phyloP scores from a whole-genome alignment of 2,113 vertebrate genomes.

The Shinisaurus crocodilurus region DNA sequence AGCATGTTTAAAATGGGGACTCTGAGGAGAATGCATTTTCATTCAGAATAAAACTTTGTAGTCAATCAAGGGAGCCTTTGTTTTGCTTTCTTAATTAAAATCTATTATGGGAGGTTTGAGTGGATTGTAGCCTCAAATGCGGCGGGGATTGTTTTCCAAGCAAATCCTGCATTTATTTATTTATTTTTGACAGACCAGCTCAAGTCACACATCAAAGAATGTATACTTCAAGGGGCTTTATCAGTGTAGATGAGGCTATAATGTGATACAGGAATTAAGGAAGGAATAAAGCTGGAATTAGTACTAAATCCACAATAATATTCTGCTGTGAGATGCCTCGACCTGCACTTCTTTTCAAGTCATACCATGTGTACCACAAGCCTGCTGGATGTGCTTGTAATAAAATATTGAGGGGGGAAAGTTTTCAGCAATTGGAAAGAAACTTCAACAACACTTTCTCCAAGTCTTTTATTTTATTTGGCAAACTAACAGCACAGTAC shows the following conservation, averaged over 20 bases:
- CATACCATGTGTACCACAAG: background rate
- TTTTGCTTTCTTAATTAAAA: conserved; percentile 55
- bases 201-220: conserved; percentile 60
- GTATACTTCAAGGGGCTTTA: conserved; percentile 57
- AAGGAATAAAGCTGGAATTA: conserved; percentile 71
- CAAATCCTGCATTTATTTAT: conserved; percentile 40
- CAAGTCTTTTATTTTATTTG: background rate
- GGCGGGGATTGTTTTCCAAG: conserved; percentile 53
- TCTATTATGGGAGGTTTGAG: conserved; percentile 45
- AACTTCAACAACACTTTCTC: conserved; percentile 49
- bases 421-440: conserved; percentile 49
- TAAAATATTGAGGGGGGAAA: conserved; percentile 54
- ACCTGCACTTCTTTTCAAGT: conserved; percentile 60
- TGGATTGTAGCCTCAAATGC: conserved; percentile 53
- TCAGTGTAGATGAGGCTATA: conserved; percentile 66
- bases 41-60: conserved; percentile 26
- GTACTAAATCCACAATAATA: conserved; percentile 72
- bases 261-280: conserved; percentile 70
- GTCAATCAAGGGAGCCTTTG: conserved; percentile 29
- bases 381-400: conserved; percentile 33
- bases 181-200: conserved; percentile 55
- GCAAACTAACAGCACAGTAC: background rate
- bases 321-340: conserved; percentile 65
- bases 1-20: conserved; percentile 15
- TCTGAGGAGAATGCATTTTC: conserved; percentile 3